phyloP scores from a whole-genome alignment of 2,888 invertebrate genomes.

The Melanchra persicariae region DNA sequence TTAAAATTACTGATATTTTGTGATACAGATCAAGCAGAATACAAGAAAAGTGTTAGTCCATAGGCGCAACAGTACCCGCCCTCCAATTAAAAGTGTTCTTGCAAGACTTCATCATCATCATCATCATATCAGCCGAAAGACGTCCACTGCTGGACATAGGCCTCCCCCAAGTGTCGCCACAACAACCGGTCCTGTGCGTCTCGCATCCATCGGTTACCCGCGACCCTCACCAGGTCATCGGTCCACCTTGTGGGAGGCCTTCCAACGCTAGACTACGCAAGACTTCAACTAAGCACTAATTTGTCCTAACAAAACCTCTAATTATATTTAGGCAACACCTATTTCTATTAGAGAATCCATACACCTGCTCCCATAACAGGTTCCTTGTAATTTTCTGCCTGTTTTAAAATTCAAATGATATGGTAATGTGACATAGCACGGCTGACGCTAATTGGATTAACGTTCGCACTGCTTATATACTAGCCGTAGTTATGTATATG shows the following conservation, averaged over 20 bases:
- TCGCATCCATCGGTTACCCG: no score
- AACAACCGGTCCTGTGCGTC: no score
- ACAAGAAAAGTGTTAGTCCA: no score
- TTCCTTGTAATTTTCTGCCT: constrained; percentile 80
- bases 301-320: constrained; percentile 27
- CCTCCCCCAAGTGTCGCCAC: no score
- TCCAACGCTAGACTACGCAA: no score
- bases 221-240: no score
- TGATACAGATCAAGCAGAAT: not conserved
- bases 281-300: constrained; percentile 13
- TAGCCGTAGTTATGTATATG: constrained; percentile 48
- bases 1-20: no score
- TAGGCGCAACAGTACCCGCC: not conserved
- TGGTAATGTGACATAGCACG: constrained; percentile 84
- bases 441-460: constrained; percentile 86
- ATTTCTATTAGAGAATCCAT: constrained; percentile 48
- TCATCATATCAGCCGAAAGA: no score
- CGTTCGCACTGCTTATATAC: constrained; percentile 60
- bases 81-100: not conserved
- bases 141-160: no score
- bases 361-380: constrained; percentile 76
- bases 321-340: constrained; percentile 45
- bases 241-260: no score
- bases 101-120: not conserved
- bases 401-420: constrained; percentile 87